phyloP scores from a whole-genome alignment of 2,113 vertebrate genomes.

The Amphiprion percula region DNA sequence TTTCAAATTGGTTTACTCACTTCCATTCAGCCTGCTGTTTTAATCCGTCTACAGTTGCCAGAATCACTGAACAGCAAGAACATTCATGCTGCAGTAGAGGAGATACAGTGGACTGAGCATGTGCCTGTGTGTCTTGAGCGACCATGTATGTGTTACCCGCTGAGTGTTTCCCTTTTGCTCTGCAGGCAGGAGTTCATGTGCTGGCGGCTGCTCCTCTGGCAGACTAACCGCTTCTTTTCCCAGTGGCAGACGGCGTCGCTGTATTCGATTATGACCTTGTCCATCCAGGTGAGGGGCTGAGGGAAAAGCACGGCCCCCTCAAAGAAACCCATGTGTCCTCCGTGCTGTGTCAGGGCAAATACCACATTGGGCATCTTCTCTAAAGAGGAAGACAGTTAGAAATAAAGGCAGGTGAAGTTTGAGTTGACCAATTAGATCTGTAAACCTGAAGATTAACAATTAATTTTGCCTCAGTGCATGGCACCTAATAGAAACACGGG shows the following conservation, averaged over 20 bases:
- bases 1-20: background rate
- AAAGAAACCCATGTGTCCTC: conserved; percentile 97
- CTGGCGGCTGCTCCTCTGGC: conserved; percentile 67
- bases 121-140: background rate
- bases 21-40: background rate
- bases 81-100: conserved; percentile 3
- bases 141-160: background rate
- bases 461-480: background rate
- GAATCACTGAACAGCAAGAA: background rate
- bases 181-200: conserved; percentile 6
- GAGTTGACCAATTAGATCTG: background rate
- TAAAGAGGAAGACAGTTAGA: conserved; percentile 39
- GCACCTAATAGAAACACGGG: background rate
- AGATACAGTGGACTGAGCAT: background rate
- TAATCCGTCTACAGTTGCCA: conserved; percentile 8
- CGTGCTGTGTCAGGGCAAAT: conserved; percentile 92
- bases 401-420: background rate
- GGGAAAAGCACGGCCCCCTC: conserved; percentile 95
- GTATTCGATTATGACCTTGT: conserved; percentile 94
- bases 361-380: conserved; percentile 93
- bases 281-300: conserved; percentile 97
- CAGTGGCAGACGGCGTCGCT: conserved; percentile 92
- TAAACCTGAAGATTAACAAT: background rate
- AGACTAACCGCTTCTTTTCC: conserved; percentile 87
- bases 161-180: conserved; percentile 8